Percentiles rank a stretch among this genome's conserved stretches.
Conservation (phyloP, 2,888 invertebrate genomes). For the Julus scanicus region DNA sequence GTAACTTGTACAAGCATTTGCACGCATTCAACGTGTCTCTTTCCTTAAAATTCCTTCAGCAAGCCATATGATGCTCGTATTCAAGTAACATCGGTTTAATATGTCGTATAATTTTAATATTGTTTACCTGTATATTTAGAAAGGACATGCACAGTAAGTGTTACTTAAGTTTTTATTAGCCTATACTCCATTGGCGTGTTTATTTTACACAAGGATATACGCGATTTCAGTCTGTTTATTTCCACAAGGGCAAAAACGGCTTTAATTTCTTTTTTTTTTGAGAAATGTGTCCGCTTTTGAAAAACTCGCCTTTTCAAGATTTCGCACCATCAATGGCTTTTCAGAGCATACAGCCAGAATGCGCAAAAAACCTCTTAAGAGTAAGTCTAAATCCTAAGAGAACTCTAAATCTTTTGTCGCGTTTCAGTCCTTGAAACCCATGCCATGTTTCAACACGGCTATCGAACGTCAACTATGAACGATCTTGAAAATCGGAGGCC, state of each 20-base stretch:
- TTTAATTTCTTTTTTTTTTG: neutral
- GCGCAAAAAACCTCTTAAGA: slow-evolving; percentile 8
- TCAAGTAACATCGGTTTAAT: neutral
- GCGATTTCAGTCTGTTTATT: neutral
- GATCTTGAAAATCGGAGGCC: too few relatives aligned
- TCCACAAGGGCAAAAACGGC: neutral
- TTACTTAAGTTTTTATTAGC: neutral
- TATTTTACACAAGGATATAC: neutral
- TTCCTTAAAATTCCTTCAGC: neutral
- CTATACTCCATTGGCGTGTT: neutral
- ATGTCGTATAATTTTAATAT: neutral
- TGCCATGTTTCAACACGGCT: neutral
- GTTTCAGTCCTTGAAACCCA: neutral
- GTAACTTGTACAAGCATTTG: neutral
- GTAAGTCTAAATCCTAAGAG: slow-evolving; percentile 24
- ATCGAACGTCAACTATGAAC: neutral
- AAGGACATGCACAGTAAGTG: neutral
- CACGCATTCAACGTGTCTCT: neutral
- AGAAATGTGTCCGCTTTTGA: neutral
- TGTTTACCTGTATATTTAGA: neutral
- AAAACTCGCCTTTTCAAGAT: neutral
- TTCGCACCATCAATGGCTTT: slow-evolving; percentile 8
- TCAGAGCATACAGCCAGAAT: neutral
- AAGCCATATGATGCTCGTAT: neutral
- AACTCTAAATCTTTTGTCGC: slow-evolving; percentile 33